These are phyloP conservation scores for Sitophilus oryzae DNA, from an alignment of 1,140 invertebrate species.

Conservation along the genomic window DNA sequence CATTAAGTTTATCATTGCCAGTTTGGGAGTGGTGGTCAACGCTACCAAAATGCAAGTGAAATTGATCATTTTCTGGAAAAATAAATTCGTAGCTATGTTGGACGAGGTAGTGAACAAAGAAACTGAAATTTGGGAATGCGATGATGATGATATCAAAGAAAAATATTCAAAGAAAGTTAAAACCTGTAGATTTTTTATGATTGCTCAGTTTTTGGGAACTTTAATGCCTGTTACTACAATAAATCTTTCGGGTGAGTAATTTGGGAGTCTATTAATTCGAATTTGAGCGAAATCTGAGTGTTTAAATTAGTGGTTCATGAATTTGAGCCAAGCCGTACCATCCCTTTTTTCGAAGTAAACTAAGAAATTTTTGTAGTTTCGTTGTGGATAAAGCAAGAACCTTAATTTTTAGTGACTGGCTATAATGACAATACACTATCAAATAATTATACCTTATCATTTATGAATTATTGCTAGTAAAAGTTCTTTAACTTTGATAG, in stretches of 20 bases:
- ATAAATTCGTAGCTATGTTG: not conserved
- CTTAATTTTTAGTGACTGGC: too few relatives aligned
- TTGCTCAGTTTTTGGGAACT: not conserved
- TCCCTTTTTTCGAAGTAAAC: too few relatives aligned
- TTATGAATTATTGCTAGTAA: too few relatives aligned
- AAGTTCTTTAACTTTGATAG: too few relatives aligned
- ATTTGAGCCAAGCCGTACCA: too few relatives aligned
- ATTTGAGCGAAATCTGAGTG: too few relatives aligned
- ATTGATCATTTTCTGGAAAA: slow-evolving; percentile 6
- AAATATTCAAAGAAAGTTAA: slow-evolving; percentile 2
- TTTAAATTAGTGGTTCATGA: too few relatives aligned
- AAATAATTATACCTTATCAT: too few relatives aligned
- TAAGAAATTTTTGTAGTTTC: too few relatives aligned
- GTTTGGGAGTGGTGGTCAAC: slow-evolving; percentile 8
- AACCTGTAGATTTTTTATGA: not conserved
- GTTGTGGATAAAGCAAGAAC: too few relatives aligned
- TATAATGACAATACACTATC: too few relatives aligned
- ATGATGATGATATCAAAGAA: slow-evolving; percentile 3
- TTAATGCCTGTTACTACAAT: not conserved
- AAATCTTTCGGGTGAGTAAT: slow-evolving; percentile 6
- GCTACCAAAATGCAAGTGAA: slow-evolving; percentile 9
- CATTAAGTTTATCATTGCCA: slow-evolving; percentile 1
- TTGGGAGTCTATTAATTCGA: too few relatives aligned
- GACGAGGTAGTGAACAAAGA: slow-evolving; percentile 10
- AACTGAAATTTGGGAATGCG: not conserved